Evolutionary conservation across 2,888 invertebrate species (phyloP).

Genomic region (Hydraecia micacea): DNA sequence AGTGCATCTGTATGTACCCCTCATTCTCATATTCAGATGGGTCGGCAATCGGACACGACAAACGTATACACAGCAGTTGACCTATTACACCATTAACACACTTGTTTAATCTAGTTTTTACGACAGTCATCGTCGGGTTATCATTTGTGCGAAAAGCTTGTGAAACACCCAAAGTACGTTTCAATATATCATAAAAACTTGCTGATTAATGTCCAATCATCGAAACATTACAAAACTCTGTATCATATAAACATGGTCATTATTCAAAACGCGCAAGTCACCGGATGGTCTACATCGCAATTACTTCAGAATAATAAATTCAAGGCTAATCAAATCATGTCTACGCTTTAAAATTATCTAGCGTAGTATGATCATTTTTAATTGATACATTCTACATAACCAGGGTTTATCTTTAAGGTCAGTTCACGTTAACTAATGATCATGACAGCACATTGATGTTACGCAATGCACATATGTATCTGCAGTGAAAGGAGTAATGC

Average conservation of each 20-base stretch:
- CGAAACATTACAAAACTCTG: slow-evolving; percentile 45
- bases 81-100: slow-evolving; percentile 42
- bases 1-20: too few species aligned
- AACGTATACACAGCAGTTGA: slow-evolving; percentile 6
- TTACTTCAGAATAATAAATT: slow-evolving; percentile 57
- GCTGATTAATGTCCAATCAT: slow-evolving; percentile 52
- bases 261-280: slow-evolving; percentile 52
- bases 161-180: slow-evolving; percentile 45
- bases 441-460: slow-evolving; percentile 72
- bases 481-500: slow-evolving; percentile 79
- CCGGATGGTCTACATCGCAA: slow-evolving; percentile 44
- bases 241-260: slow-evolving; percentile 49
- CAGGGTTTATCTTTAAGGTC: slow-evolving; percentile 65
- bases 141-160: slow-evolving; percentile 42
- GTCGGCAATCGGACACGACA: too few species aligned
- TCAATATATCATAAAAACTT: slow-evolving; percentile 38
- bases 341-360: slow-evolving; percentile 52
- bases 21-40: too few species aligned
- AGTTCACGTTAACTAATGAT: slow-evolving; percentile 62
- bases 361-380: slow-evolving; percentile 50
- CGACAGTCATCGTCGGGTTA: slow-evolving; percentile 35
- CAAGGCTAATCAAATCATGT: slow-evolving; percentile 64
- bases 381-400: slow-evolving; percentile 51
- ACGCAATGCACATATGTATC: slow-evolving; percentile 75
- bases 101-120: slow-evolving; percentile 38